Base-by-base conservation (phyloP, 92 coral and sea anemone species). In the Parazoanthus darwini region DNA sequence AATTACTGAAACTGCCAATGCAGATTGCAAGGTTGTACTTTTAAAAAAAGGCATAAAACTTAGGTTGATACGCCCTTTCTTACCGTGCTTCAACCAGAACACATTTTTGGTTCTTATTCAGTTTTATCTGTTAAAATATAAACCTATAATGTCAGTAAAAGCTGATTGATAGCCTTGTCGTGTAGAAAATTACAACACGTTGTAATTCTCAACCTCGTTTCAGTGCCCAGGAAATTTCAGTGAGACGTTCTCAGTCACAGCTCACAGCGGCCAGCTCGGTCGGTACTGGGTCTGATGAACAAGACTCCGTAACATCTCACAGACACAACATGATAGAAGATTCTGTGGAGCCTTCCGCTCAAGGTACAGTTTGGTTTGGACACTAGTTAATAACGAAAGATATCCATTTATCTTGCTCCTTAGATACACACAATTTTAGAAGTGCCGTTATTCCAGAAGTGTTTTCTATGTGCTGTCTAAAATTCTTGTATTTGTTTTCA, bases 181-280 rank as follows among this genome's bases (percentile, higher is more conserved):
- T 29, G 39, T 37, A 79, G 25, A 36, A 75, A 58, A 37, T 33
- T 7, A 51, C 20, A 50, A 68, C 67, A 6, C 25, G 50, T 35
- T 22, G n/a, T 33, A 77, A 80, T 82, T 70, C 80, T 5, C 44
- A 74, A 42, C 88, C 43, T 86, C 71, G 78, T 63, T 68, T 29
- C 81, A 93, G 96, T 89, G 88, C 89, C 22, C 93, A 90, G 77
- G 96, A 93, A 76, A 85, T 91, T 68, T 92, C 94, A 23, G 85
- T 88, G 54, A 90, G 92, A 78, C 88, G 88, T 65, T 82, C 91
- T 74, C 88, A 74, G 63, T 88, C 94, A 88, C 96, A 90, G 75
- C 33, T 93, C 46, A 86, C 89, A 9, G 92, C 86, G 74, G 86
- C 87, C 39, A 91, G 94, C 59, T 78, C 91, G 33, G 89, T 67